Evolutionary conservation across 2,888 invertebrate species (phyloP), one percentile per base, ranked within the genome.

Genomic region (Dolichopus griseipennis): DNA sequence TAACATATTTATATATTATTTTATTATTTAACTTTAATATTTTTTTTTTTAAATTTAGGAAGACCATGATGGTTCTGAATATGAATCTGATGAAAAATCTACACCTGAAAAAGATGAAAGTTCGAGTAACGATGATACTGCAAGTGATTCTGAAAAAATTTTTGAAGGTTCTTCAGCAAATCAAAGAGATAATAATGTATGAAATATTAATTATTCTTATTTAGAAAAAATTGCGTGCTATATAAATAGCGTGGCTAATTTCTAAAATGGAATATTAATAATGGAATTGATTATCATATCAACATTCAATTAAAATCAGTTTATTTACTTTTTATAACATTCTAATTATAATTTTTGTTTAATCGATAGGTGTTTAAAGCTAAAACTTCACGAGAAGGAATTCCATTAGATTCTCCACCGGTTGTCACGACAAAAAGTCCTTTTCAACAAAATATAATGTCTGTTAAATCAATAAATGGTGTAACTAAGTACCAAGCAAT

Each of bases 31-130:
- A n/a, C n/a, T n/a, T n/a, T n/a, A n/a, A n/a, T n/a, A n/a, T n/a
- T n/a, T n/a, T n/a, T n/a, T n/a, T n/a, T n/a, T n/a, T n/a, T n/a
- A n/a, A n/a, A n/a, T n/a, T 37, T 12, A 37, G 21, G 20, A 73
- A 61, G 72, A 74, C 0, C 73, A 72, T 9, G 71, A 66, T 18
- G 74, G 75, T 34, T 73, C 74, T 6, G 43, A 52, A 63, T 33
- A 63, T 22, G 74, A 72, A 0, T 77, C 77, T 43, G 76, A 75
- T n/a, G 76, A 78, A 12, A 75, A 75, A 65, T 72, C 74, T 0
- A 74, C 73, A 41, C 75, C 75, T 15, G 77, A 75, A 1, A 78
- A 75, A 3, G 75, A 76, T 6, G 75, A 77, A 7, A 69, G 33
- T 33, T 70, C 73, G 0, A 64, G 33, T 10, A 71, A 72, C 1